Conservation (phyloP, 2,888 invertebrate species). For the Acleris holmiana region DNA sequence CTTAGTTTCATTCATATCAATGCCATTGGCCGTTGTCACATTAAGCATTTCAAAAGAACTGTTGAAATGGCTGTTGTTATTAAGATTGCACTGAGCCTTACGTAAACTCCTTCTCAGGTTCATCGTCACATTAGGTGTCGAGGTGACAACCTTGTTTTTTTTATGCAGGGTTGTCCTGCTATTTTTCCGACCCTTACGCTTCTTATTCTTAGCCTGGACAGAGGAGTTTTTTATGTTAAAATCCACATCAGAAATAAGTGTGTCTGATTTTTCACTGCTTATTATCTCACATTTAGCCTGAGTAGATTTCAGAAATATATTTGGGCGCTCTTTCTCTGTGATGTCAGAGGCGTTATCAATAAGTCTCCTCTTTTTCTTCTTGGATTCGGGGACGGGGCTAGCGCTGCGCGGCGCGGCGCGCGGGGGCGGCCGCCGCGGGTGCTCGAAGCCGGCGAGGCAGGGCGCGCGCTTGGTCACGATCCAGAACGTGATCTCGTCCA, state of each 20-base stretch:
- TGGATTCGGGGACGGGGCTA: constrained; percentile 50
- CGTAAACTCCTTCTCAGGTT: constrained; percentile 65
- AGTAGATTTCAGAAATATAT: constrained; percentile 67
- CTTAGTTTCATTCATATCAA: constrained; percentile 31
- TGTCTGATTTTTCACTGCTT: constrained; percentile 60
- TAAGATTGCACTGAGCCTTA: constrained; percentile 57
- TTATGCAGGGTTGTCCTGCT: constrained; percentile 55
- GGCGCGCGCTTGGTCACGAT: constrained; percentile 76
- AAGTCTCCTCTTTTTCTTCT: constrained; percentile 69
- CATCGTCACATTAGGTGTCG: constrained; percentile 63
- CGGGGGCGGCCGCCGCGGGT: constrained; percentile 48
- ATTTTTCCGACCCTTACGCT: constrained; percentile 55
- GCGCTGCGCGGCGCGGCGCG: constrained; percentile 37
- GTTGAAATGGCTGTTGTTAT: constrained; percentile 58
- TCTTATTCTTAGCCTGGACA: constrained; percentile 58
- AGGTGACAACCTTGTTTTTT: constrained; percentile 67
- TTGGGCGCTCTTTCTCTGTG: constrained; percentile 52
- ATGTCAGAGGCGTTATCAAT: constrained; percentile 65
- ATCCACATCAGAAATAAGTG: constrained; percentile 63
- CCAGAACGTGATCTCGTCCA: constrained; percentile 80
- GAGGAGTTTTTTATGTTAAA: constrained; percentile 71
- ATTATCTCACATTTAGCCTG: constrained; percentile 51
- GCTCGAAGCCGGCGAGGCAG: constrained; percentile 74
- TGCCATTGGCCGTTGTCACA: constrained; percentile 50
- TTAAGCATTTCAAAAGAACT: constrained; percentile 63